Evolutionary conservation across 2,797 vertebrate species (phyloP).

Genomic region (Simalia tracyae): DNA sequence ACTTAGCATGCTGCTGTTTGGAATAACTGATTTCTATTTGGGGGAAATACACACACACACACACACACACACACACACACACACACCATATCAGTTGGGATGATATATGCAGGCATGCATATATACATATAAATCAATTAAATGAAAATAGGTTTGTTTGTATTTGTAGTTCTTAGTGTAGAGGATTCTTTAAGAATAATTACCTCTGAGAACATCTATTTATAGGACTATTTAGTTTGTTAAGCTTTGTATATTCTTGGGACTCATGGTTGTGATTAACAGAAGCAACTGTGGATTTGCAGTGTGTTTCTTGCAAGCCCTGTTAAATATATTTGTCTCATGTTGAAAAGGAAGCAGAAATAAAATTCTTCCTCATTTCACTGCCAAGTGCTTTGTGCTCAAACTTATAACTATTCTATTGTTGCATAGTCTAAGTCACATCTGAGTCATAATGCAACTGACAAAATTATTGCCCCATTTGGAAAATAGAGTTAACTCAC

Average conservation of each 20-base stretch:
- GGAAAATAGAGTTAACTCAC: neutral
- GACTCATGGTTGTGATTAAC: conserved; percentile 48
- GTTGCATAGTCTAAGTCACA: conserved; percentile 12
- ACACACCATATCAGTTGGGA: neutral
- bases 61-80: neutral
- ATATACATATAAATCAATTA: no score
- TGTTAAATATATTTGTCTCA: conserved; percentile 50
- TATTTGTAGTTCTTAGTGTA: neutral
- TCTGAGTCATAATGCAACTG: neutral
- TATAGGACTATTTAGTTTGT: neutral
- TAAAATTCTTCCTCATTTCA: conserved; percentile 34
- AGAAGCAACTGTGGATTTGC: conserved; percentile 50
- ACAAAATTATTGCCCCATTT: neutral
- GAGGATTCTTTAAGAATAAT: neutral
- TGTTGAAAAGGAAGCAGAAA: conserved; percentile 58
- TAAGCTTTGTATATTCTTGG: conserved; percentile 13
- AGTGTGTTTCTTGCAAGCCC: conserved; percentile 45
- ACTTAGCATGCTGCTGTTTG: neutral
- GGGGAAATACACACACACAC: neutral
- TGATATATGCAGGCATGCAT: neutral
- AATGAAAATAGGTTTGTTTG: neutral
- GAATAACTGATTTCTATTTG: neutral
- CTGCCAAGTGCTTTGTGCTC: conserved; percentile 31
- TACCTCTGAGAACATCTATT: neutral
- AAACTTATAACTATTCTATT: conserved; percentile 23